Evolutionary conservation across 2,113 vertebrate genomes (phyloP), one percentile per base, ranked within the genome.

Genomic region (Axis porcinus): DNA sequence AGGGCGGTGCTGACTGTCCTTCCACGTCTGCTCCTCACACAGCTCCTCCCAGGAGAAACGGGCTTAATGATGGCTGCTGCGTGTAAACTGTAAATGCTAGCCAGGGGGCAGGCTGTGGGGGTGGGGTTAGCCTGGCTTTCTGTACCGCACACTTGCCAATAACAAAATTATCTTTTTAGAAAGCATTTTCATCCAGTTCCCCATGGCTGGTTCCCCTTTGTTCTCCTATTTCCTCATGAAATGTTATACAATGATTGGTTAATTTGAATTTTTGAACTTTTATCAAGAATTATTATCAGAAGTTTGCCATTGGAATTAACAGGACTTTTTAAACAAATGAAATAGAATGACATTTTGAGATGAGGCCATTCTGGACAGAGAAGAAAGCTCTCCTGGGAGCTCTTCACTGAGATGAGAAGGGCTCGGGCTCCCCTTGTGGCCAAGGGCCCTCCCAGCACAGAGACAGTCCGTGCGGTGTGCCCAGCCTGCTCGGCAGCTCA

Each of bases 211-310:
- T 60, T 67, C 27, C 28, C 40, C 47, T 81, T 70, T 79, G 74
- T 79, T 95, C 45, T 79, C 92, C 36, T 83, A 30, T 60, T 79
- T 97, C 70, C 50, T 70, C 30, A 7, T 67, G n/a, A 94, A 93
- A 81, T 78, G 45, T 64, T 74, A 33, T 16, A 4, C 43, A 47
- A 8, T 45, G 19, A 43, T 30, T 78, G 55, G 28, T 83, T 86
- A 76, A 58, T 52, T 94, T 78, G 21, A 92, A 83, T 12, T 87
- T 96, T 60, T 93, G 89, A 58, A 91, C 57, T 91, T 87, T 84
- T 79, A 47, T 79, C 9, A 28, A 96, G 43, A 52, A 70, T 79
- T 79, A 86, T 87, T 96, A 79, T 70, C 50, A 84, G 93, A 47
- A 70, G n/a, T 60, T 90, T 93, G 81, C 47, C 58, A 5, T n/a